Evolutionary conservation across 2,113 vertebrate genomes (phyloP), one percentile per base, ranked within the genome.

Genomic region (Stomatorhinus ivindoensis): DNA sequence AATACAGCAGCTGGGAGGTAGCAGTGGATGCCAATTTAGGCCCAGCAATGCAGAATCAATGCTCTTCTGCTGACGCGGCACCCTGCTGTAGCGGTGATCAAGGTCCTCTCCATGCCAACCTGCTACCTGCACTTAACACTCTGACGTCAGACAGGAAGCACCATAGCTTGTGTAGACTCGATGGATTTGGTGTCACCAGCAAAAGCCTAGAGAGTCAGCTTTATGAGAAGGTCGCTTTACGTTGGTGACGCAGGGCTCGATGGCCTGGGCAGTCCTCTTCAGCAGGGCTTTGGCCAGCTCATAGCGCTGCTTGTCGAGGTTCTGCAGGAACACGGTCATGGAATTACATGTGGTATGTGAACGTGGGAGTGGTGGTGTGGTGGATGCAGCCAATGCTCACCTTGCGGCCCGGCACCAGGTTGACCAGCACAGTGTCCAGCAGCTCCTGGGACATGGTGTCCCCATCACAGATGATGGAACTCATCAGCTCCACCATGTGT

Each of bases 401-500:
- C 96, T 99, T 99, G 93, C 99, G 98, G 11, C 98, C 97, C 83
- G 98, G 98, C 61, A 99, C 98, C 90, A 99, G 94, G 92, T 99
- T 99, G 90, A 99, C 98, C 93, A 99, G 93, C 61, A 99, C 98
- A 0, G 98, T 99, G 95, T 99, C 98, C 94, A 99, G 90, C 91
- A 99, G 97, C 92, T 99, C 98, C 94, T 99, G 98, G 0, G 98
- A 99, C 9, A 99, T 97, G 0, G 97, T 98, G 94, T 99, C 98
- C 24, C 98, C 98, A 92, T 99, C 98, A 89, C 98, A 99, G 93
- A 99, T 97, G 93, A 99, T 99, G 90, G 98, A 99, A 93, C 98
- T 99, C 98, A 99, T 99, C 76, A 99, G 96, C 93, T 99, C 98
- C 92, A 99, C 98, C 98, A 99, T 99, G 86, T 99, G 98, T 97